A percentile compares a stretch with the other conserved stretches of the same genome.
Conservation (phyloP, 2,888 invertebrate genomes). For the Lepidocyrtoides sp. region DNA sequence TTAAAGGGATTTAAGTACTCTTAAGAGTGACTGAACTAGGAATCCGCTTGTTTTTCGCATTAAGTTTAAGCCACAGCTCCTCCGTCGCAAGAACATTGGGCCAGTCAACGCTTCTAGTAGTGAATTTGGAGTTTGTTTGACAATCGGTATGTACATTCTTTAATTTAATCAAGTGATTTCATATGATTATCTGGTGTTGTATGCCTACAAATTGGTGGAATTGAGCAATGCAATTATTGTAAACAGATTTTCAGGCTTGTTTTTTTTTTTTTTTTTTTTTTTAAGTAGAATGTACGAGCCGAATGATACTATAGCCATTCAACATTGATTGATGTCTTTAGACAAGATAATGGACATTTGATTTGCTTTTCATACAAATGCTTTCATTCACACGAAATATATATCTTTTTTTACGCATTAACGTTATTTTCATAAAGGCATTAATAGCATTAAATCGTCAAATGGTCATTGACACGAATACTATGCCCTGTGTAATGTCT, state of each 20-base stretch:
- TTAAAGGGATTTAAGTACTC: neutral
- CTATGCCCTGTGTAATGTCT: neutral
- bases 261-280: too few relatives aligned
- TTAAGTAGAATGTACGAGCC: too few relatives aligned
- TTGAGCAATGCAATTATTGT: too few relatives aligned
- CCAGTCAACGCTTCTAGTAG: too few relatives aligned
- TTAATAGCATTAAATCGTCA: neutral
- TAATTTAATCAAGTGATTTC: too few relatives aligned
- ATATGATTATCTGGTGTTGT: too few relatives aligned
- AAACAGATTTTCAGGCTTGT: too few relatives aligned
- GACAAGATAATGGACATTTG: neutral
- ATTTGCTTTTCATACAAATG: neutral
- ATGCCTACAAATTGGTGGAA: too few relatives aligned
- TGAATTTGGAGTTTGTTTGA: too few relatives aligned
- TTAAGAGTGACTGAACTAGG: neutral
- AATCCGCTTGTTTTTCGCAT: neutral
- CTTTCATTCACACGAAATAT: neutral
- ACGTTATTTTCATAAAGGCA: neutral
- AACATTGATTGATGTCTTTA: neutral
- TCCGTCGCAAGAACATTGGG: neutral
- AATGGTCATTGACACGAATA: neutral
- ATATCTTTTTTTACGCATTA: neutral
- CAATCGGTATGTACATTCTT: too few relatives aligned
- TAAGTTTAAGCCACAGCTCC: neutral
- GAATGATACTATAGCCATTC: too few relatives aligned